Evolutionary conservation across 1,140 invertebrate genomes (phyloP), one percentile per base, ranked within the genome.

Genomic region (Popillia japonica): DNA sequence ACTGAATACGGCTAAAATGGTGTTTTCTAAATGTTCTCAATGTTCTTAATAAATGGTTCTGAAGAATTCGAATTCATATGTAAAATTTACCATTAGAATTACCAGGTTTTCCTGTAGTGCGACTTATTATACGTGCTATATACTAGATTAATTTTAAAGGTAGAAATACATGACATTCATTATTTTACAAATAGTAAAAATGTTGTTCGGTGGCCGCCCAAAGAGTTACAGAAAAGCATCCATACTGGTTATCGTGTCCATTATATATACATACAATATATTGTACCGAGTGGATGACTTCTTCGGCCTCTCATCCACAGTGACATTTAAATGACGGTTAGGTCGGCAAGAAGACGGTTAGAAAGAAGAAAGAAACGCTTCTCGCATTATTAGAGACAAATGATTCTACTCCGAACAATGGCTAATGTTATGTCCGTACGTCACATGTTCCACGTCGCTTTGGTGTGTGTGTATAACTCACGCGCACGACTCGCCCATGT

Each of bases 291-390:
- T 68, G 27, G 17, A 68, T 48, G 61, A 68, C 61, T 68, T 11
- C 20, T 27, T 34, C 61, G 22, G 20, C 2, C 22, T 27, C 22
- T 68, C 61, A 68, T 68, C 61, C 22, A 23, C 61, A 68, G 61
- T 68, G 61, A 68, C 61, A 68, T 68, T 68, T 22, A 68, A 68
- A 68, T 68, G 61, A 68, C 61, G 61, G 61, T 68, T 68, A 68
- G 61, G 61, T 68, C 61, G 61, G 61, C 61, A 68, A 27, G 61
- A 10, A 27, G 61, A 34, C 61, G 22, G 61, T 68, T 68, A 14
- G 27, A 68, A 68, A 68, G 27, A 48, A 17, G 6, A 48, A 68
- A 23, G 61, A 68, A 68, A 10, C 9, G 48, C 27, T 68, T 34
- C 61, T 68, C 27, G 61, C 27, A 68, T 68, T 68, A 68, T 68